Percentiles rank a stretch among this genome's conserved stretches.
Conservation (phyloP, 30 jellyfish, hydroid and myxozoan species). For the Hydractinia echinata region DNA sequence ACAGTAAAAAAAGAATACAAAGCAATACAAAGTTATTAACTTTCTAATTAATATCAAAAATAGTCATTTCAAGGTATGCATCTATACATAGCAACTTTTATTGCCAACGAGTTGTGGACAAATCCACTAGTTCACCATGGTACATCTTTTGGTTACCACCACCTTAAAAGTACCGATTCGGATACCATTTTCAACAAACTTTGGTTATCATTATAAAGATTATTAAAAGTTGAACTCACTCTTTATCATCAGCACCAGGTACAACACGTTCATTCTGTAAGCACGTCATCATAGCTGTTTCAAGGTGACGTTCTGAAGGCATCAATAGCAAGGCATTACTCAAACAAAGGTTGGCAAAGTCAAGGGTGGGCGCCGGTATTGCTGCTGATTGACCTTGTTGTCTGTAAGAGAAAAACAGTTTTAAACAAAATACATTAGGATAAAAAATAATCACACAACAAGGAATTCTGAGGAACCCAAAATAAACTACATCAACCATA, state of each 20-base stretch:
- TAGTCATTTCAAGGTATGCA: too few relatives aligned
- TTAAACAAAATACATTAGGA: neutral
- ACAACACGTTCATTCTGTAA: constrained; percentile 8
- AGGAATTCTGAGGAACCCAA: too few relatives aligned
- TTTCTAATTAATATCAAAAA: too few relatives aligned
- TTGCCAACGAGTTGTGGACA: too few relatives aligned
- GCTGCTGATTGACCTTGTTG: constrained; percentile 92
- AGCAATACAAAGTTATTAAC: too few relatives aligned
- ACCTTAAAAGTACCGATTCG: neutral
- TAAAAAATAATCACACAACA: neutral
- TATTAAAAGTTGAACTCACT: neutral
- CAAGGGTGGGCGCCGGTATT: constrained; percentile 78
- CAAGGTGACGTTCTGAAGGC: constrained; percentile 36
- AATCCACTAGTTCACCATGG: too few relatives aligned
- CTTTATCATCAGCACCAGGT: constrained; percentile 17
- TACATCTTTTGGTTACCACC: neutral
- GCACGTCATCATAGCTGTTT: constrained; percentile 19
- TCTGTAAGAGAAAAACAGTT: constrained; percentile 39
- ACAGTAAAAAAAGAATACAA: too few relatives aligned
- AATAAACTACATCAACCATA: too few relatives aligned
- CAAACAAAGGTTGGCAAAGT: constrained; percentile 78
- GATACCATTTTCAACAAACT: too few relatives aligned
- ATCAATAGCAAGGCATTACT: constrained; percentile 74
- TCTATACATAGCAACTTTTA: too few relatives aligned
- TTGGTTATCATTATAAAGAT: too few relatives aligned